These are phyloP conservation scores for Oryzias celebensis DNA, from an alignment of 2,113 vertebrate species.

Conservation along the genomic window DNA sequence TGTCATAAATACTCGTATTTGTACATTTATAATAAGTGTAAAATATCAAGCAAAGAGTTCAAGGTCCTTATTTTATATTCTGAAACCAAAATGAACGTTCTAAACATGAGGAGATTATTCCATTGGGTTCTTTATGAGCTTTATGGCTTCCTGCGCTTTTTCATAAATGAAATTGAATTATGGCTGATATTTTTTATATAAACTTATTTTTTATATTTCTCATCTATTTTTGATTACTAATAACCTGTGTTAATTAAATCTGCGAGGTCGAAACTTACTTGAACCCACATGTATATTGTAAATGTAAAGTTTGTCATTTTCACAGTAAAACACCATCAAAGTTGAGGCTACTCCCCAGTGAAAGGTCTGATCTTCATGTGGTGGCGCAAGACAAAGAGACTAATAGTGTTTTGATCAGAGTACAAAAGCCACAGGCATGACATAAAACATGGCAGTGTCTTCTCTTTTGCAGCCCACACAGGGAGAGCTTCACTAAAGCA, in stretches of 20 bases:
- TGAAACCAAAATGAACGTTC: too few relatives aligned
- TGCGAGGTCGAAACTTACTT: slow-evolving; percentile 37
- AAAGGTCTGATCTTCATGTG: slow-evolving; percentile 57
- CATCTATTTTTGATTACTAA: not conserved
- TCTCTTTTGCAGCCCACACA: slow-evolving; percentile 65
- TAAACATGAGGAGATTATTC: too few relatives aligned
- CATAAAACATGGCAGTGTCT: slow-evolving; percentile 70
- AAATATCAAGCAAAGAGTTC: too few relatives aligned
- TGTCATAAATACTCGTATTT: too few relatives aligned
- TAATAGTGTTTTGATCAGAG: slow-evolving; percentile 73
- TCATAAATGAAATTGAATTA: not conserved
- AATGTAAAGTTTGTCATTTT: not conserved
- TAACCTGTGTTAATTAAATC: slow-evolving; percentile 7
- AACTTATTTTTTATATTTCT: not conserved
- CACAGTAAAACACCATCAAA: slow-evolving; percentile 49
- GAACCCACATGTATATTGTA: slow-evolving; percentile 14
- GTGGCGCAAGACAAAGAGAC: slow-evolving; percentile 72
- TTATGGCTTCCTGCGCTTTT: not conserved
- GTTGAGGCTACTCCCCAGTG: slow-evolving; percentile 52
- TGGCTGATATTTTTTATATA: not conserved
- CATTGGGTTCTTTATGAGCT: too few relatives aligned
- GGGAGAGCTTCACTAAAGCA: slow-evolving; percentile 45
- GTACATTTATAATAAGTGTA: too few relatives aligned
- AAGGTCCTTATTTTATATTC: too few relatives aligned
- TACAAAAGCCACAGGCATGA: slow-evolving; percentile 67